Evolutionary conservation across 2,888 invertebrate species (phyloP).

Genomic region (Griposia aprilina): DNA sequence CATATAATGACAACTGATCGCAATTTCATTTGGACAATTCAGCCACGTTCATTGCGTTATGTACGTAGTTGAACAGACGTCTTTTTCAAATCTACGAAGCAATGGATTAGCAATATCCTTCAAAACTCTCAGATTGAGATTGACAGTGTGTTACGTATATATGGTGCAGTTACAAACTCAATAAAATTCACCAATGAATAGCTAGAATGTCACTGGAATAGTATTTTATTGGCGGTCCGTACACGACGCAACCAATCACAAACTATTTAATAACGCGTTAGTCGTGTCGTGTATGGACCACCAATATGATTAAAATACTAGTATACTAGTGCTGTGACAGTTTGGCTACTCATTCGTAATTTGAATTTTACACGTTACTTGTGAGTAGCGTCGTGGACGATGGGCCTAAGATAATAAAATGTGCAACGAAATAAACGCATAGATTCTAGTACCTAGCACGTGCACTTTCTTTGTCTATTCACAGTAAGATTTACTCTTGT

Average conservation of each 20-base stretch:
- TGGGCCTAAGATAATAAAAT: conserved; percentile 29
- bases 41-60: background rate
- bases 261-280: no score
- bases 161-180: background rate
- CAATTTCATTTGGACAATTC: background rate
- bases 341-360: background rate
- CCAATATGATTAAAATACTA: no score
- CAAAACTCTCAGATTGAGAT: background rate
- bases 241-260: no score
- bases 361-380: background rate
- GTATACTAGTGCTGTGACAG: background rate
- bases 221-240: background rate
- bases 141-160: background rate
- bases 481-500: conserved; percentile 73
- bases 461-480: conserved; percentile 74
- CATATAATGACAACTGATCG: background rate
- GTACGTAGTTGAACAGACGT: background rate
- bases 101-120: background rate
- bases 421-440: conserved; percentile 23
- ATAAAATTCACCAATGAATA: background rate
- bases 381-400: background rate
- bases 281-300: background rate
- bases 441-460: conserved; percentile 27
- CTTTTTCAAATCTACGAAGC: background rate
- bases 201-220: background rate